Base-by-base conservation (phyloP, 2,797 vertebrate genomes). In the Glyptemys insculpta region DNA sequence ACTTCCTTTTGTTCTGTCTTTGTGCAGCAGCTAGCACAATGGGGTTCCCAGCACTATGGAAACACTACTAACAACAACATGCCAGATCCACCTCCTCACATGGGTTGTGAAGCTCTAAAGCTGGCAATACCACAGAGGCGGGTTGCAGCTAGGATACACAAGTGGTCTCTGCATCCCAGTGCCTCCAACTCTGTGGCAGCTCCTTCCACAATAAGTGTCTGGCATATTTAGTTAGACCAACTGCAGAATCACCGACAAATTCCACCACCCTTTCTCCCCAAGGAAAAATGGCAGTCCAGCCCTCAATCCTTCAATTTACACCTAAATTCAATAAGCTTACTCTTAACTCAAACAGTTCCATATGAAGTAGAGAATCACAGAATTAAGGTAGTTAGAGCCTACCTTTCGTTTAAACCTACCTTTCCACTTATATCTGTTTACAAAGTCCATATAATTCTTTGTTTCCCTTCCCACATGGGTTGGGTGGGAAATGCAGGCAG, bases 381-480 rank as follows among this genome's bases (percentile, higher is more conserved):
- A 68, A 53, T n/a, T 59, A 52, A 79, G 11, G 25, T 21, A 79
- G 78, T n/a, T 52, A 21, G 31, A n/a, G 11, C 27, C 19, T 57
- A 65, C 47, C 83, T 81, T 91, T 86, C 86, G 41, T 78, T 91
- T 82, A 62, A 62, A 78, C 47, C n/a, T 62, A 86, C 80, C 50
- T 90, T 95, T 72, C 27, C 62, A 93, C 37, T 81, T 83, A 83
- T 92, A 74, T 3, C 74, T 57, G 91, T 86, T 92, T 91, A 81
- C 56, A 91, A 56, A 95, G 56, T 41, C 41, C 65, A 82, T 25
- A 79, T 92, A 4, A 76, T 83, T 96, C 88, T 88, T 93, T 72
- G 53, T 81, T 41, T 25, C 72, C 81, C 85, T 96, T 90, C 68
- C 81, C 25, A 85, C 79, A 89, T 49, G 93, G 72, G 21, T 56